Evolutionary conservation across 2,113 vertebrate genomes (phyloP).

Genomic region (Lepus timidus): DNA sequence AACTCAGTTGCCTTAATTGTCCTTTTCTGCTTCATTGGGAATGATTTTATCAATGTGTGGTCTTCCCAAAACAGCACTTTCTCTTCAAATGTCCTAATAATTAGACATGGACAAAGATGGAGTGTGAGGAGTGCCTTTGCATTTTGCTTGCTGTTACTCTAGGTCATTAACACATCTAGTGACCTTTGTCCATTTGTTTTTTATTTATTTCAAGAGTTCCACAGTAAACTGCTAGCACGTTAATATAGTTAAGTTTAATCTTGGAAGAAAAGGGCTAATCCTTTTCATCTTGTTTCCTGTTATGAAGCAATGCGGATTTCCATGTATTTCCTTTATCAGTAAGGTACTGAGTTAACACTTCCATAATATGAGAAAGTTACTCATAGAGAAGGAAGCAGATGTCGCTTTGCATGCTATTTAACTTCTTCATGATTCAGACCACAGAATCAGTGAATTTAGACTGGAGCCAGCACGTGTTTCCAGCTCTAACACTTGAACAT

Average conservation of each 20-base stretch:
- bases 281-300: conserved; percentile 14
- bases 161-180: conserved; percentile 2
- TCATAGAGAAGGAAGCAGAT: background rate
- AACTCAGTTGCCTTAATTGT: background rate
- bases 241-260: conserved; percentile 66
- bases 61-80: background rate
- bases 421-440: background rate
- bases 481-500: background rate
- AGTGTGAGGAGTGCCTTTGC: background rate
- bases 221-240: background rate
- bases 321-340: background rate
- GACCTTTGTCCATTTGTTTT: conserved; percentile 53
- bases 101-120: background rate
- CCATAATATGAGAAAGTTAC: background rate
- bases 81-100: background rate
- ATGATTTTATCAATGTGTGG: conserved; percentile 14
- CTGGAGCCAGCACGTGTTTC: background rate
- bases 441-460: conserved; percentile 2
- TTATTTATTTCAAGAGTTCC: conserved; percentile 33
- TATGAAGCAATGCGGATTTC: conserved; percentile 34
- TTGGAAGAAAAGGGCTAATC: conserved; percentile 13
- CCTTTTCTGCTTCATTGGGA: background rate
- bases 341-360: conserved; percentile 26
- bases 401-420: background rate
- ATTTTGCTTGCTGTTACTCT: background rate